phyloP scores from a whole-genome alignment of 2,113 vertebrate genomes.

The Melanostigma gelatinosum region DNA sequence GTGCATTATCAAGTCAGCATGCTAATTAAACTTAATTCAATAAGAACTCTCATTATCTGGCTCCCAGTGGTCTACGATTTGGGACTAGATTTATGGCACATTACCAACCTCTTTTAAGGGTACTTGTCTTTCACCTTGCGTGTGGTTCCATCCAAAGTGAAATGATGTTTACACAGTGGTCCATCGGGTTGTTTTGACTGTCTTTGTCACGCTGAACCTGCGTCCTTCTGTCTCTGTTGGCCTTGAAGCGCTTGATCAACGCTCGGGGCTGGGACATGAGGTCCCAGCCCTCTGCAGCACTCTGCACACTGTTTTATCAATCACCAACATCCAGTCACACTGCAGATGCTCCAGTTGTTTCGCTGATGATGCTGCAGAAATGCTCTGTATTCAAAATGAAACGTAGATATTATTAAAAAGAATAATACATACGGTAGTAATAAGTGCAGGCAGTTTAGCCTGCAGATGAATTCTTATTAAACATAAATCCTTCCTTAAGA shows the following conservation, averaged over 20 bases:
- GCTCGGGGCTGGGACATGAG: neutral
- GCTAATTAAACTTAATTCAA: slow-evolving; percentile 77
- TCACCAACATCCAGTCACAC: neutral
- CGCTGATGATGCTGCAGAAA: slow-evolving; percentile 6
- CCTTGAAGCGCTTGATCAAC: slow-evolving; percentile 5
- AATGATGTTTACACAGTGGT: slow-evolving; percentile 77
- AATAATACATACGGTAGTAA: slow-evolving; percentile 52
- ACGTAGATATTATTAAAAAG: neutral
- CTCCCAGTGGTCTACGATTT: slow-evolving; percentile 64
- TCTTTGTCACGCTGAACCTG: slow-evolving; percentile 60
- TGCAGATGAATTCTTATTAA: slow-evolving; percentile 66
- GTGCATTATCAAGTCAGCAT: slow-evolving; percentile 48
- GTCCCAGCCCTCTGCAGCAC: too few relatives aligned
- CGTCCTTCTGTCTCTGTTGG: slow-evolving; percentile 35
- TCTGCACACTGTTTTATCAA: slow-evolving; percentile 31
- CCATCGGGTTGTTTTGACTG: slow-evolving; percentile 63
- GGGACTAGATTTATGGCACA: slow-evolving; percentile 63
- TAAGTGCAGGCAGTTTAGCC: slow-evolving; percentile 60
- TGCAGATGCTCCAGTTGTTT: slow-evolving; percentile 7
- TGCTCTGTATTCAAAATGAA: slow-evolving; percentile 2
- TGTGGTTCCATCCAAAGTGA: slow-evolving; percentile 76
- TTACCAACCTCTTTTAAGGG: slow-evolving; percentile 74
- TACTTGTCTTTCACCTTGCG: slow-evolving; percentile 73
- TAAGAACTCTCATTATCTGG: slow-evolving; percentile 72
- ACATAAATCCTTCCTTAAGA: slow-evolving; percentile 67